phyloP scores from a whole-genome alignment of 2,888 invertebrate genomes.

The Conus canariensis region DNA sequence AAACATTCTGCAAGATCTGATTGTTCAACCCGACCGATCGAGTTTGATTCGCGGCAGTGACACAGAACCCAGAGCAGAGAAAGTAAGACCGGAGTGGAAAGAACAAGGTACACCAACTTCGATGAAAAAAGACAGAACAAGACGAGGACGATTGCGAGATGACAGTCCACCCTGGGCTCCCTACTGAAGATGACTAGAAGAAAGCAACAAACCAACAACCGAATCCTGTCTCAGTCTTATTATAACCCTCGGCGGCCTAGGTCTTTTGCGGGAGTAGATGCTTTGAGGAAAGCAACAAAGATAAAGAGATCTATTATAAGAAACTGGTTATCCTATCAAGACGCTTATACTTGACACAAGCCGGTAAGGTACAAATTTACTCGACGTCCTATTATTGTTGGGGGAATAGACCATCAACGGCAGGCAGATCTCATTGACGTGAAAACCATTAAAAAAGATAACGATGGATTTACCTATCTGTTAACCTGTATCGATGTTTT shows the following conservation, averaged over 20 bases:
- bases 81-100: neutral
- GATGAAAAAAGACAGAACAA: too few species aligned
- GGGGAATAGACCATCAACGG: conserved; percentile 56
- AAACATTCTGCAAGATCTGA: neutral
- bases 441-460: conserved; percentile 58
- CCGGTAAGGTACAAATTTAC: conserved; percentile 42
- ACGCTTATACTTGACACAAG: conserved; percentile 46
- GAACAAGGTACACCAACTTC: neutral
- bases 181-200: neutral
- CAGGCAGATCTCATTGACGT: conserved; percentile 37
- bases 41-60: neutral
- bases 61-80: neutral
- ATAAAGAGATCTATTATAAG: neutral
- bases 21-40: neutral
- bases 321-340: neutral
- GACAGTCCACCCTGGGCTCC: neutral
- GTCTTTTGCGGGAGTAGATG: neutral
- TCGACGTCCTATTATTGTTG: conserved; percentile 51
- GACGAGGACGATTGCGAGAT: too few species aligned
- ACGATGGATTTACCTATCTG: conserved; percentile 59
- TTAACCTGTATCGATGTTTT: conserved; percentile 65
- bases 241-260: too few species aligned
- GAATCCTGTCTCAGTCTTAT: neutral
- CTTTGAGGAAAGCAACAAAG: neutral
- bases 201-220: neutral